phyloP scores from a whole-genome alignment of 2,113 vertebrate genomes.

The Uropsilus gracilis region DNA sequence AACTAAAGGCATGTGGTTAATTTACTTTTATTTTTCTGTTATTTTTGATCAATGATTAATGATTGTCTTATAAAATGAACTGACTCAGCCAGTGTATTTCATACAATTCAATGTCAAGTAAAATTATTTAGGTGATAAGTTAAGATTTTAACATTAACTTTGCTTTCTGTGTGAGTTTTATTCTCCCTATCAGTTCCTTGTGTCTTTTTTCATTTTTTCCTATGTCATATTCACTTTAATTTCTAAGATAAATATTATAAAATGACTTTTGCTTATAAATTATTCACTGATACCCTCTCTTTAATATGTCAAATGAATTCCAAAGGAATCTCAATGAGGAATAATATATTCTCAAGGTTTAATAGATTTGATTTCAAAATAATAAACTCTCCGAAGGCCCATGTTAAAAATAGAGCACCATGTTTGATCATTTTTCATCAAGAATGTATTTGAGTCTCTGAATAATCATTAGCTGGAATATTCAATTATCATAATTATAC shows the following conservation, averaged over 20 bases:
- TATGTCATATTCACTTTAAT: slow-evolving; percentile 54
- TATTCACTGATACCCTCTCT: slow-evolving; percentile 49
- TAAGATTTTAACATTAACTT: slow-evolving; percentile 21
- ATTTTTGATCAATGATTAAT: neutral
- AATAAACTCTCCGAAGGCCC: slow-evolving; percentile 58
- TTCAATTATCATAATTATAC: slow-evolving; percentile 48
- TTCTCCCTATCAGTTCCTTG: neutral
- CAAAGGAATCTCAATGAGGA: slow-evolving; percentile 65
- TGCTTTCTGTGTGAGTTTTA: neutral
- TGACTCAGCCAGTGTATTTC: slow-evolving; percentile 10
- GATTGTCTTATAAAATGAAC: neutral
- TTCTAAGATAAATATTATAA: slow-evolving; percentile 64
- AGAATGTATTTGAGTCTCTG: slow-evolving; percentile 50
- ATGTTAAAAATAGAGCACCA: slow-evolving; percentile 57
- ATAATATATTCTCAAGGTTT: slow-evolving; percentile 47
- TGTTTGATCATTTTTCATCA: slow-evolving; percentile 71
- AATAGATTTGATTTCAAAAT: slow-evolving; percentile 70
- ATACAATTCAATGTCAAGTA: slow-evolving; percentile 24
- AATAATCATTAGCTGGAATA: slow-evolving; percentile 61
- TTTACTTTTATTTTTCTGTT: neutral
- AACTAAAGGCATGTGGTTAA: neutral
- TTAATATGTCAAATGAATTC: slow-evolving; percentile 53
- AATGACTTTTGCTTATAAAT: slow-evolving; percentile 64
- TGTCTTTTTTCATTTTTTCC: neutral
- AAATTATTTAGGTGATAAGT: neutral